phyloP scores from a whole-genome alignment of 2,113 vertebrate genomes.

The Patagioenas fasciata region DNA sequence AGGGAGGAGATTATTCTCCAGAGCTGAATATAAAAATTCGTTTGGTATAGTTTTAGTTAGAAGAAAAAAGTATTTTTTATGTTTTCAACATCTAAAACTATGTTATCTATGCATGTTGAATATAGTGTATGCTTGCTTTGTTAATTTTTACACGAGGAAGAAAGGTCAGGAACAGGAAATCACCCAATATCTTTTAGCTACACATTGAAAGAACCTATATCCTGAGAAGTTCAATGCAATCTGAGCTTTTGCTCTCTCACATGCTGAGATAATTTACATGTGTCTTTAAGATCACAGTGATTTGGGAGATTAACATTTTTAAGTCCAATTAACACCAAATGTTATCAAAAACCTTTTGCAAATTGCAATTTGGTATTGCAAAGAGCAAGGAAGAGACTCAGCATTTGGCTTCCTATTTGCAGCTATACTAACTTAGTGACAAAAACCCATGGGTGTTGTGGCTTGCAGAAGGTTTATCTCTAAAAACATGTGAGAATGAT shows the following conservation, averaged over 20 bases:
- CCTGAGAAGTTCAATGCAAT: neutral
- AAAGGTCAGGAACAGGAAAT: neutral
- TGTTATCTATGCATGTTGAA: neutral
- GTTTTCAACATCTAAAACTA: neutral
- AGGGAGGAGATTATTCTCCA: neutral
- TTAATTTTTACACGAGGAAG: neutral
- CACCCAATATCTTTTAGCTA: neutral
- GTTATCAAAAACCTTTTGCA: constrained; percentile 35
- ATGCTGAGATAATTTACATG: constrained; percentile 28
- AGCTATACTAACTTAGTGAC: neutral
- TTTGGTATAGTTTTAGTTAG: neutral
- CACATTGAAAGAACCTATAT: neutral
- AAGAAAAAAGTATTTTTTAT: neutral
- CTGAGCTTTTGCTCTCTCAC: neutral
- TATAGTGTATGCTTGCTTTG: neutral
- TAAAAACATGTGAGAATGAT: neutral
- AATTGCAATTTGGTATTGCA: constrained; percentile 24
- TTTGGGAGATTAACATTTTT: constrained; percentile 35
- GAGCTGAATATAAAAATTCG: neutral
- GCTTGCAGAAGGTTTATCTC: constrained; percentile 2
- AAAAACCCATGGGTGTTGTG: neutral
- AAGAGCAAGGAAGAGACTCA: neutral
- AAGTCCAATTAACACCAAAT: constrained; percentile 51
- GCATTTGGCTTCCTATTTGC: constrained; percentile 30
- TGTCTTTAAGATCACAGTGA: constrained; percentile 25